Percentiles rank a stretch among this genome's conserved stretches.
Evolutionary conservation across 2,797 vertebrate genomes (phyloP).

Genomic region (Hirundo rustica): DNA sequence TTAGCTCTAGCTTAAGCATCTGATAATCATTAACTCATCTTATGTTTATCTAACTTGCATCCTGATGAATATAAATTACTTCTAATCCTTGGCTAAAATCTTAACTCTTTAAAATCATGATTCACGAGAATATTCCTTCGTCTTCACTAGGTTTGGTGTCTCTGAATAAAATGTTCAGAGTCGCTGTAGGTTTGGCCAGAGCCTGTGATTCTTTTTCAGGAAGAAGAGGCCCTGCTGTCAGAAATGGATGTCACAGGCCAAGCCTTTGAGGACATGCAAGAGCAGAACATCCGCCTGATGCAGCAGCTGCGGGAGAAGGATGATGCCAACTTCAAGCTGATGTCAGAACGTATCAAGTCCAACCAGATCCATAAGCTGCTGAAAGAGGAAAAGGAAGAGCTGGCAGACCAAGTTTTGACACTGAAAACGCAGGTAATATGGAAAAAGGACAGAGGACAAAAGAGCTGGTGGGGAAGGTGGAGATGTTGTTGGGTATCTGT

Average conservation of each 20-base stretch:
- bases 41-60: no score
- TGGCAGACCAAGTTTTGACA: constrained; percentile 84
- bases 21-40: no score
- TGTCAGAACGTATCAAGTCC: constrained; percentile 89
- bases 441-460: background rate
- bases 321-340: constrained; percentile 90
- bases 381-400: constrained; percentile 89
- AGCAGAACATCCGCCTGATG: constrained; percentile 89
- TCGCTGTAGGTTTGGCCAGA: background rate
- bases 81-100: no score
- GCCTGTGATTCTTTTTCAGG: constrained; percentile 63
- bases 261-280: constrained; percentile 91
- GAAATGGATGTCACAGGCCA: constrained; percentile 92
- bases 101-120: no score
- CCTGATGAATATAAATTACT: no score
- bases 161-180: background rate
- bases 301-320: constrained; percentile 88
- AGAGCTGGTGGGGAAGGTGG: background rate
- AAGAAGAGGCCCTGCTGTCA: constrained; percentile 86
- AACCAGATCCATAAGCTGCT: constrained; percentile 91
- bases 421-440: constrained; percentile 89
- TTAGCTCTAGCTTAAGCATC: no score
- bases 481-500: background rate
- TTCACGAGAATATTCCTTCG: background rate
- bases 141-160: background rate